These are phyloP conservation scores for Littorina saxatilis DNA, from an alignment of 1,140 invertebrate species.

Conservation along the genomic window DNA sequence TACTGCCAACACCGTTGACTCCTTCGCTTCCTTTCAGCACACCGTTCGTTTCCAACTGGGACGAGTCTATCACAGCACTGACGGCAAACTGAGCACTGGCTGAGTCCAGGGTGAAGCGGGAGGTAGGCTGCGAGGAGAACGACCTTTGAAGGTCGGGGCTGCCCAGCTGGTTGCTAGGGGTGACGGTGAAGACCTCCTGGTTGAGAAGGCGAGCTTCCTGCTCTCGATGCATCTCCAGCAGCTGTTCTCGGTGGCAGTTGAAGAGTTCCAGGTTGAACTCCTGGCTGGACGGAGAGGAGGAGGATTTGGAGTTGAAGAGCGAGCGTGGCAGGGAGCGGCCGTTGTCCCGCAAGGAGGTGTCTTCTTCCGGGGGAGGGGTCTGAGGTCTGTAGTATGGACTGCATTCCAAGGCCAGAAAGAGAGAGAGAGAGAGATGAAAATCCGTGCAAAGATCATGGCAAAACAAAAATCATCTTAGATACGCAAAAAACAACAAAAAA, in stretches of 20 bases:
- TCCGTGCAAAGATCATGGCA: no score
- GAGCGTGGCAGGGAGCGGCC: neutral
- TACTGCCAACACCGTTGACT: no score
- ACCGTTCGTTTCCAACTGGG: constrained; percentile 58
- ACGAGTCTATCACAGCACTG: constrained; percentile 71
- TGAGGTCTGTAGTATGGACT: constrained; percentile 75
- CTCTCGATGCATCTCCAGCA: constrained; percentile 75
- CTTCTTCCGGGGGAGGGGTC: constrained; percentile 66
- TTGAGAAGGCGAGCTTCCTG: constrained; percentile 71
- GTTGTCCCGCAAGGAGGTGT: constrained; percentile 20
- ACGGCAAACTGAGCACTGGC: constrained; percentile 76
- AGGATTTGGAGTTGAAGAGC: neutral
- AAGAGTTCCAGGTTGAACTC: constrained; percentile 75
- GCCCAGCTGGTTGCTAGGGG: constrained; percentile 21
- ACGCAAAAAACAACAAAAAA: no score
- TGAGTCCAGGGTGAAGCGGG: constrained; percentile 75
- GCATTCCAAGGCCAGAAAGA: constrained; percentile 37
- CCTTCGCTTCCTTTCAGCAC: no score
- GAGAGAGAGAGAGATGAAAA: no score
- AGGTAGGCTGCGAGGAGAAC: constrained; percentile 72
- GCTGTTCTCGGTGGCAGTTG: constrained; percentile 74
- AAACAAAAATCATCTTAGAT: no score
- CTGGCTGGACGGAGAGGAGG: constrained; percentile 22
- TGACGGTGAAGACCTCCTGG: constrained; percentile 56
- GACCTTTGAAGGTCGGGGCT: constrained; percentile 69